Evolutionary conservation across 2,113 vertebrate genomes (phyloP).

Genomic region (Hydrochoerus hydrochaeris): DNA sequence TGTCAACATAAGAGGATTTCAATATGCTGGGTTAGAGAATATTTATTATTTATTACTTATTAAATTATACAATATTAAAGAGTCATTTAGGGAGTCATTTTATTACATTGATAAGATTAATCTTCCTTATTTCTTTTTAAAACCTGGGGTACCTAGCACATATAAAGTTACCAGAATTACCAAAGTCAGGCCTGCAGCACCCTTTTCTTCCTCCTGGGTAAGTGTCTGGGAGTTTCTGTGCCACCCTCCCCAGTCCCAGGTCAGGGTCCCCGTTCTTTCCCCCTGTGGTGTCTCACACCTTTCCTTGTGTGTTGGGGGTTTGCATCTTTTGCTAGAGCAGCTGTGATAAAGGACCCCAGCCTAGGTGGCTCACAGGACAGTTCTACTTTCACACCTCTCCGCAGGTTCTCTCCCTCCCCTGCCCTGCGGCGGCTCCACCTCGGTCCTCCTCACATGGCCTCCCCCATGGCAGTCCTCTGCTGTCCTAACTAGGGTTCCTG

Average conservation of each 20-base stretch:
- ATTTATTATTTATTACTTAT: not conserved
- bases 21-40: not conserved
- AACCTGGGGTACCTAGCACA: not conserved
- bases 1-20: not conserved
- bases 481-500: not conserved
- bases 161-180: not conserved
- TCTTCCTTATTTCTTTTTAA: not conserved
- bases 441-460: no score
- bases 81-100: not conserved
- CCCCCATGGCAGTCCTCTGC: no score
- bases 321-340: not conserved
- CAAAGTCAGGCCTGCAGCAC: not conserved
- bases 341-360: not conserved
- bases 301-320: not conserved
- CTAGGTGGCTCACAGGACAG: not conserved
- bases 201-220: not conserved
- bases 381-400: not conserved
- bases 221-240: not conserved
- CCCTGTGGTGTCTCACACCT: no score
- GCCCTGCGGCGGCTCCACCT: not conserved
- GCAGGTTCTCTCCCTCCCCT: not conserved
- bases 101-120: not conserved
- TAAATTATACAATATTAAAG: not conserved
- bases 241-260: no score
- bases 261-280: not conserved